Conservation (phyloP, 1,140 invertebrate genomes). For the Calosoma granatense region DNA sequence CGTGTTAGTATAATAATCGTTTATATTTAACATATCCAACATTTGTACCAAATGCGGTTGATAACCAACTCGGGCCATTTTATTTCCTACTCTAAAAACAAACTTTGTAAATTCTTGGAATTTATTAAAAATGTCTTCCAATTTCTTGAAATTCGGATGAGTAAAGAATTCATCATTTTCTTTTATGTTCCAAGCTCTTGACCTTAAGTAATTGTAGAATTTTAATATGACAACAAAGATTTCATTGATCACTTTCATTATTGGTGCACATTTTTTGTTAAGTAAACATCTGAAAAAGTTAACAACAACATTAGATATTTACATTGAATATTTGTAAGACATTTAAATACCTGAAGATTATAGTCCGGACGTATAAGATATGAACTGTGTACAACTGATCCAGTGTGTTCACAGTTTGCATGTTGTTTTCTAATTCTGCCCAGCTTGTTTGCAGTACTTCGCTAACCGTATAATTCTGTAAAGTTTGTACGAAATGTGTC, state of each 20-base stretch:
- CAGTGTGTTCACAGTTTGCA: constrained; percentile 48
- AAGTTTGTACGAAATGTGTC: constrained; percentile 57
- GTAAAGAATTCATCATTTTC: constrained; percentile 21
- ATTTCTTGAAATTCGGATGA: constrained; percentile 28
- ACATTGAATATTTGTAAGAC: constrained; percentile 4
- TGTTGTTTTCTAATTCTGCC: constrained; percentile 54
- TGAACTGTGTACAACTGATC: constrained; percentile 60
- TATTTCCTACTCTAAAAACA: constrained; percentile 27
- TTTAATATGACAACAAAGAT: constrained; percentile 59
- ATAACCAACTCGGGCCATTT: constrained; percentile 27
- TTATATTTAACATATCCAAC: constrained; percentile 29
- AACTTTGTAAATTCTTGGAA: constrained; percentile 28
- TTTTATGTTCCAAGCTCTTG: constrained; percentile 23
- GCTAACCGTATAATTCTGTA: constrained; percentile 61
- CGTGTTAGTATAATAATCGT: constrained; percentile 23
- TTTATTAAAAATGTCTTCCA: constrained; percentile 30
- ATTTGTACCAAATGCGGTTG: constrained; percentile 29
- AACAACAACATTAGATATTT: constrained; percentile 12
- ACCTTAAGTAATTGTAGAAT: constrained; percentile 47
- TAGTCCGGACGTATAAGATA: constrained; percentile 58
- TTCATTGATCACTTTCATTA: constrained; percentile 51
- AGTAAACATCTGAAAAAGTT: constrained; percentile 50
- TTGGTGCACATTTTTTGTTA: constrained; percentile 51
- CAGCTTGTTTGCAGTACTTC: constrained; percentile 59
- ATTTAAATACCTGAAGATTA: constrained; percentile 42